Conservation (phyloP, 2,113 vertebrate species). For the Harpagus bidentatus region DNA sequence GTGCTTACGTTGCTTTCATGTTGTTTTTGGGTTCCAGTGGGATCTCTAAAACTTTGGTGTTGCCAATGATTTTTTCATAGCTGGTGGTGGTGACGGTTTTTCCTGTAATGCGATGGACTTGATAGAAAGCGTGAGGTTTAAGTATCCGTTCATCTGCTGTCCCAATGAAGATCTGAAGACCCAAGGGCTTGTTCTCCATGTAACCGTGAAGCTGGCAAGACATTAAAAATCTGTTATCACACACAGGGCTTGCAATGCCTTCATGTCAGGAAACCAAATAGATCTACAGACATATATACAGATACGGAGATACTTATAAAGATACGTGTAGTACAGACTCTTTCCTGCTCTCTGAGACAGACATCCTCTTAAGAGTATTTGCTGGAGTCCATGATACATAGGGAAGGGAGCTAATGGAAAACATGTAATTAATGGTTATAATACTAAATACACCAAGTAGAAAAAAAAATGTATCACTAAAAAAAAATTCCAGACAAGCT, state of each 20-base stretch:
- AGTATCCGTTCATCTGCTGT: constrained; percentile 95
- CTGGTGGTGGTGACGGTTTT: constrained; percentile 98
- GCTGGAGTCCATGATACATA: neutral
- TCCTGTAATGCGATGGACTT: constrained; percentile 97
- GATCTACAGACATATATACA: neutral
- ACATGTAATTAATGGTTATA: neutral
- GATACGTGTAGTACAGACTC: neutral
- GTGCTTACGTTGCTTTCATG: constrained; percentile 96
- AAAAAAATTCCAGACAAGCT: neutral
- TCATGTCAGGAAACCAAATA: neutral
- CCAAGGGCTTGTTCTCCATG: constrained; percentile 91
- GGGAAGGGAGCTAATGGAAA: neutral
- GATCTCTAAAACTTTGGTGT: constrained; percentile 96
- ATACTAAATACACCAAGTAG: neutral
- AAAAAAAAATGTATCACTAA: neutral
- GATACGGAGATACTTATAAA: accelerated
- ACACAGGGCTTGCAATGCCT: neutral
- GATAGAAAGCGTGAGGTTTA: constrained; percentile 97
- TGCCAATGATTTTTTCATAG: constrained; percentile 90
- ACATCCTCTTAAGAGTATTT: neutral
- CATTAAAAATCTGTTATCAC: neutral
- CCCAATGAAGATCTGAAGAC: constrained; percentile 97
- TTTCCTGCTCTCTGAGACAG: neutral
- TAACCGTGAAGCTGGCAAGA: constrained; percentile 89
- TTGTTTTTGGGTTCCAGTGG: constrained; percentile 96